These are phyloP conservation scores for Poeciliopsis gracilis DNA, from an alignment of 2,797 vertebrate species.

Conservation along the genomic window DNA sequence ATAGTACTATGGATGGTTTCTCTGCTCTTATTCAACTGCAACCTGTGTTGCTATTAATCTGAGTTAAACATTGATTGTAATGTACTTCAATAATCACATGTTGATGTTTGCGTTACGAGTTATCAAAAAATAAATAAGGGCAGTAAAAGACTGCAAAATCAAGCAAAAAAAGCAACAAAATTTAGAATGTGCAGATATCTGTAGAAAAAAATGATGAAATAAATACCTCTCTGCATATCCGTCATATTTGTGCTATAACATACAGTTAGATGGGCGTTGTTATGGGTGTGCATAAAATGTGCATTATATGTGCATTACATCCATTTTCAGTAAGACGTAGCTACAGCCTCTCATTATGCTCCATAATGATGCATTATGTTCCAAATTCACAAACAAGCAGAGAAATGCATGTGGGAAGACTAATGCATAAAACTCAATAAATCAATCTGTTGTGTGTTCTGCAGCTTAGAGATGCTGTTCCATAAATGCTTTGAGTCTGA, in stretches of 20 bases:
- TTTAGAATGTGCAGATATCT: background rate
- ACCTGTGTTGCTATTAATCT: background rate
- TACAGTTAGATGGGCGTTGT: background rate
- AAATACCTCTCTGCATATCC: background rate
- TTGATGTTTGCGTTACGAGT: background rate
- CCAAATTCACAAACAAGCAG: constrained; percentile 29
- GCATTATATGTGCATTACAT: constrained; percentile 18
- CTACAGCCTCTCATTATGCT: constrained; percentile 66
- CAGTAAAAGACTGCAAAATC: background rate
- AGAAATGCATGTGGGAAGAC: constrained; percentile 26
- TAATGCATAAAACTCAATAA: constrained; percentile 74
- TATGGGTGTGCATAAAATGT: background rate
- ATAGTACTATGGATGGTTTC: background rate
- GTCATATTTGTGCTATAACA: background rate
- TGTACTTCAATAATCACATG: too few species aligned
- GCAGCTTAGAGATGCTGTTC: constrained; percentile 70
- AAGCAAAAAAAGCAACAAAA: background rate
- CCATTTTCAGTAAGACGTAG: constrained; percentile 67
- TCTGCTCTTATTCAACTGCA: constrained; percentile 11
- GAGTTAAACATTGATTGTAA: background rate
- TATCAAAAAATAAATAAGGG: background rate
- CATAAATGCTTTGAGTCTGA: constrained; percentile 69
- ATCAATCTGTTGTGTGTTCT: constrained; percentile 65
- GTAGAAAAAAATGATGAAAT: background rate
- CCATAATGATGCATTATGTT: constrained; percentile 63